Evolutionary conservation across 2,113 vertebrate species (phyloP), one percentile per base, ranked within the genome.

Genomic region (Stigmatopora argus): DNA sequence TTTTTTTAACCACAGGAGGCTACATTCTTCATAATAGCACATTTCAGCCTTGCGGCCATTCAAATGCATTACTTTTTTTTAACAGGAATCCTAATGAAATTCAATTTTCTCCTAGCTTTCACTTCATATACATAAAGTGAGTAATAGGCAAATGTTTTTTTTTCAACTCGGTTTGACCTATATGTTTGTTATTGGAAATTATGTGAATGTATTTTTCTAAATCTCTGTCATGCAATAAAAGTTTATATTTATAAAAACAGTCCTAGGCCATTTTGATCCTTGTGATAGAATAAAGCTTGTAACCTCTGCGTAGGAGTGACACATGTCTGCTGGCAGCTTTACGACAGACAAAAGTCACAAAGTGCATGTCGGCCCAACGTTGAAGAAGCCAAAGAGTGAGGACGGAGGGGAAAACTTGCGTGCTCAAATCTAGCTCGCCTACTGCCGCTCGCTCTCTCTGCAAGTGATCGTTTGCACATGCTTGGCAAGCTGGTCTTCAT

Each of bases 171-270:
- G 87, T 86, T 87, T 88, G 87, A 93, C 91, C 90, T 92, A 90
- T 92, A 91, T 93, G 94, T 96, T 90, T 94, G 93, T 95, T 94
- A 94, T 95, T 92, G 95, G 93, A 96, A 94, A 96, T 96, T 93
- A 94, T 95, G 93, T 95, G 94, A 95, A 96, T 94, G 96, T 98
- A 98, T 97, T 98, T 98, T 98, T 98, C 94, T 98, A 98, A 96
- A 86, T 94, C 93, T 93, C 91, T 91, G 93, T 94, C 92, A 93
- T 94, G 92, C 85, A 98, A 96, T 98, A 96, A 97, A 98, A 93
- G 94, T 91, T 96, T 97, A 98, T 97, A 96, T 96, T 96, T 96
- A 97, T 96, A 96, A 92, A 92, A 92, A 92, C 10, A 35, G 59
- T 45, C 77, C 69, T 73, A 73, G 67, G 12, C 26, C 7, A 45